Conservation (phyloP, 2,113 vertebrate species). For the Nothobranchius furzeri region DNA sequence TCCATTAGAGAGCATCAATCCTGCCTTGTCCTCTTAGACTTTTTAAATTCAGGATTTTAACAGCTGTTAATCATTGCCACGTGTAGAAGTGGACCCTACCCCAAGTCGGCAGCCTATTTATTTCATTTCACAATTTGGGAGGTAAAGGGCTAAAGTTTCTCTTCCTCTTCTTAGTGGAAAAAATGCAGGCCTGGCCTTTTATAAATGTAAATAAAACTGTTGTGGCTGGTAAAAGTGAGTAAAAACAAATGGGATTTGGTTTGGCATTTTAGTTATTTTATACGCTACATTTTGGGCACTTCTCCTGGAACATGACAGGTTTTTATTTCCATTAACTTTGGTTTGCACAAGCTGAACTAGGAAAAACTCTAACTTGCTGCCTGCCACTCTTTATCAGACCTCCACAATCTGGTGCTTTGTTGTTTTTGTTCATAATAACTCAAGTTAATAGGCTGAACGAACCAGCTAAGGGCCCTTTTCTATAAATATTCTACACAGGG, state of each 20-base stretch:
- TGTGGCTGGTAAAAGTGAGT: constrained; percentile 63
- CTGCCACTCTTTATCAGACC: constrained; percentile 23
- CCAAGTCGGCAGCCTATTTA: constrained; percentile 48
- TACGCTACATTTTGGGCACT: constrained; percentile 62
- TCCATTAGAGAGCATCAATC: constrained; percentile 16
- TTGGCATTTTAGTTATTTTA: constrained; percentile 76
- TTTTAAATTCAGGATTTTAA: constrained; percentile 45
- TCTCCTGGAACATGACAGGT: constrained; percentile 76
- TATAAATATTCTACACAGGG: no score
- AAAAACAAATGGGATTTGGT: constrained; percentile 69
- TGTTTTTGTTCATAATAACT: constrained; percentile 14
- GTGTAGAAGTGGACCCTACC: constrained; percentile 48
- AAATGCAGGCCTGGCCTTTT: constrained; percentile 53
- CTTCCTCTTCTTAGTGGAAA: constrained; percentile 59
- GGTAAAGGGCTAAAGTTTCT: constrained; percentile 60
- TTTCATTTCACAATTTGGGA: constrained; percentile 62
- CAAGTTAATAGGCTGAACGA: background rate
- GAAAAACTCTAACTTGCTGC: constrained; percentile 23
- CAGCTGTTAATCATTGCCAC: constrained; percentile 59
- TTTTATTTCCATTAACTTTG: constrained; percentile 56
- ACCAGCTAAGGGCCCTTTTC: background rate
- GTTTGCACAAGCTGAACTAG: constrained; percentile 49
- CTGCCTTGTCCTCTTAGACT: constrained; percentile 28
- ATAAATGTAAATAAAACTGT: constrained; percentile 68
- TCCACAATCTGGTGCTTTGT: constrained; percentile 16